Percentiles rank a stretch among this genome's conserved stretches.
Conservation (phyloP, 2,888 invertebrate genomes). For the Yponomeuta malinellus region DNA sequence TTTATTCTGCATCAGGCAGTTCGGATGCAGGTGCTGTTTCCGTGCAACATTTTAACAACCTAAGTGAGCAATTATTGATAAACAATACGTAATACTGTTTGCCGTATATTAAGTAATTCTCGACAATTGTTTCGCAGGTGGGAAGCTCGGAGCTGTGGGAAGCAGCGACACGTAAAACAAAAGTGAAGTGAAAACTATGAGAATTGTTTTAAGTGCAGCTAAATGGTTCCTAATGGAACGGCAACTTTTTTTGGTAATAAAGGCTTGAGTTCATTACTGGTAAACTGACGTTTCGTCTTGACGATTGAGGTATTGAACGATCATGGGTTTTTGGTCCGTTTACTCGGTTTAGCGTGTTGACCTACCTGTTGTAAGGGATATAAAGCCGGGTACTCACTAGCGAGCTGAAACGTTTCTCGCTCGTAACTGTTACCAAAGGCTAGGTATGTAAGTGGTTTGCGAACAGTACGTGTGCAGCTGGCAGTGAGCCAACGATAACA, state of each 20-base stretch:
- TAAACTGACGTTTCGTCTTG: no score
- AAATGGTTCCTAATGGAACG: neutral
- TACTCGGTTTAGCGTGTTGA: neutral
- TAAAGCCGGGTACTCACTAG: no score
- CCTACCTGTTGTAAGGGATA: neutral
- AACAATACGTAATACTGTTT: slow-evolving; percentile 7
- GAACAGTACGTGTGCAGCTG: no score
- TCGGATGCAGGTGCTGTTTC: no score
- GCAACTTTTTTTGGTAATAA: neutral
- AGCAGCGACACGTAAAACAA: neutral
- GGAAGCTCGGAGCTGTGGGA: slow-evolving; percentile 3
- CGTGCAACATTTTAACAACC: neutral
- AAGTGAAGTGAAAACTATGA: slow-evolving; percentile 5
- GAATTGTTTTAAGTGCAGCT: neutral
- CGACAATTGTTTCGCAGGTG: neutral
- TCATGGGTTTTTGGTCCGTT: no score
- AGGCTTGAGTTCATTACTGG: neutral
- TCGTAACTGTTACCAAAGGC: no score
- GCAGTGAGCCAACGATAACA: no score
- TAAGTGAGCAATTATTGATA: neutral
- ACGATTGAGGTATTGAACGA: no score
- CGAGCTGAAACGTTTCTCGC: no score
- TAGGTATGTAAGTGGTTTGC: no score
- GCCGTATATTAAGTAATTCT: slow-evolving; percentile 3
- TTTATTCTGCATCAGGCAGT: no score